These are phyloP conservation scores for Cavia porcellus DNA, from an alignment of 2,113 vertebrate genomes.

Conservation along the genomic window DNA sequence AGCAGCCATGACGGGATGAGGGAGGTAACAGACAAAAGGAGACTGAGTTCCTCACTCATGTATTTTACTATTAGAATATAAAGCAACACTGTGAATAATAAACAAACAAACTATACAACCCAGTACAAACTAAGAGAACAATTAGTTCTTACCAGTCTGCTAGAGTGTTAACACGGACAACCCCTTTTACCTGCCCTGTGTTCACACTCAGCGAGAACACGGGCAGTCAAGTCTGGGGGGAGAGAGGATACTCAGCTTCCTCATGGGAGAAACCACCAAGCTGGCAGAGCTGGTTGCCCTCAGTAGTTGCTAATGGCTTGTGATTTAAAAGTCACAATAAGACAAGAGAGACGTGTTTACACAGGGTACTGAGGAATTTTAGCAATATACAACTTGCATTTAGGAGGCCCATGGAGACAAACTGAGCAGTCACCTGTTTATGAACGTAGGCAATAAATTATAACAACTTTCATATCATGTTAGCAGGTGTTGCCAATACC, in stretches of 20 bases:
- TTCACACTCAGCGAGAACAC: too few relatives aligned
- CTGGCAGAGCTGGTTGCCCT: background rate
- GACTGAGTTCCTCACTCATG: background rate
- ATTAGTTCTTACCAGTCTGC: background rate
- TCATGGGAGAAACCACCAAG: background rate
- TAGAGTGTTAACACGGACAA: background rate
- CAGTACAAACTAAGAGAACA: background rate
- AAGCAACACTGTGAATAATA: slow-evolving; percentile 1
- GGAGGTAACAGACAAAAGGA: background rate
- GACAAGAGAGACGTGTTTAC: background rate
- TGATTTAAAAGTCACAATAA: background rate
- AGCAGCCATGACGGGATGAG: background rate
- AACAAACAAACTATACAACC: background rate
- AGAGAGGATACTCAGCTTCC: background rate
- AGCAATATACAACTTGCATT: background rate
- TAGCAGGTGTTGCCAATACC: background rate
- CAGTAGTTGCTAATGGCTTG: background rate
- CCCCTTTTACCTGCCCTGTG: background rate
- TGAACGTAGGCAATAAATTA: background rate
- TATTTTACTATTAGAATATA: background rate
- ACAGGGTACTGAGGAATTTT: background rate
- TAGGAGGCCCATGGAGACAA: background rate
- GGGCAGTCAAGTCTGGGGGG: background rate
- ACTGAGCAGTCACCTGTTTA: background rate
- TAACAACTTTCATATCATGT: background rate